Evolutionary conservation across 2,113 vertebrate species (phyloP).

Genomic region (Siphamia tubifer): DNA sequence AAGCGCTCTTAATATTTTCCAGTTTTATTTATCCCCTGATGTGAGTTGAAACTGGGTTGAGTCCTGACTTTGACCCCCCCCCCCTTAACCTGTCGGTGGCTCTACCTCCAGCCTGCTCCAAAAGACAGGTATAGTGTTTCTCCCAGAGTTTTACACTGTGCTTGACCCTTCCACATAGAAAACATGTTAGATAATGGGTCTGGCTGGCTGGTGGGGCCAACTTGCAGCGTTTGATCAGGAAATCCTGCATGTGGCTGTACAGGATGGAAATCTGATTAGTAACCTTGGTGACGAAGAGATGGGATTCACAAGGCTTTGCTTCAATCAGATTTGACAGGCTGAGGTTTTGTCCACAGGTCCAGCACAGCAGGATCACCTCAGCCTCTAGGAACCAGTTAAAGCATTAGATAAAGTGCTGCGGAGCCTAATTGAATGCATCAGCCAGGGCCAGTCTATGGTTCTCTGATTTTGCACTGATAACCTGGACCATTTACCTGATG

Average conservation of each 20-base stretch:
- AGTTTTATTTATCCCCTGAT: constrained; percentile 48
- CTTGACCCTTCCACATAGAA: constrained; percentile 90
- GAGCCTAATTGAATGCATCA: constrained; percentile 62
- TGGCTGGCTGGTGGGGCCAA: constrained; percentile 81
- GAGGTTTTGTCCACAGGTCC: constrained; percentile 79
- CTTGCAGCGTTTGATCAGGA: constrained; percentile 91
- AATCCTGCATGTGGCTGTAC: constrained; percentile 86
- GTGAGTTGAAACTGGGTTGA: constrained; percentile 30
- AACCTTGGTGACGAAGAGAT: constrained; percentile 89
- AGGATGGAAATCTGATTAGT: constrained; percentile 97
- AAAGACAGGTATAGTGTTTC: constrained; percentile 90
- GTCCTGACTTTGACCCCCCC: constrained; percentile 59
- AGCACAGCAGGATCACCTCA: constrained; percentile 58
- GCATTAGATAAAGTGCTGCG: constrained; percentile 66
- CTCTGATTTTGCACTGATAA: constrained; percentile 52
- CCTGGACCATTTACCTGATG: constrained; percentile 49
- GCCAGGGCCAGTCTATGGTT: not conserved
- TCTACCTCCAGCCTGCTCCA: constrained; percentile 61
- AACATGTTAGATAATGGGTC: constrained; percentile 94
- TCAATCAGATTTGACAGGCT: constrained; percentile 89
- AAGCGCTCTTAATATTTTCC: constrained; percentile 42
- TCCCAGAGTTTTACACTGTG: constrained; percentile 89
- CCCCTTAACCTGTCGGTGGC: constrained; percentile 52
- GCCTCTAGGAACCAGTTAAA: constrained; percentile 7
- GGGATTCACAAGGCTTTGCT: constrained; percentile 83